Base-by-base conservation (phyloP, 2,113 vertebrate genomes). In the Aplodontia rufa region DNA sequence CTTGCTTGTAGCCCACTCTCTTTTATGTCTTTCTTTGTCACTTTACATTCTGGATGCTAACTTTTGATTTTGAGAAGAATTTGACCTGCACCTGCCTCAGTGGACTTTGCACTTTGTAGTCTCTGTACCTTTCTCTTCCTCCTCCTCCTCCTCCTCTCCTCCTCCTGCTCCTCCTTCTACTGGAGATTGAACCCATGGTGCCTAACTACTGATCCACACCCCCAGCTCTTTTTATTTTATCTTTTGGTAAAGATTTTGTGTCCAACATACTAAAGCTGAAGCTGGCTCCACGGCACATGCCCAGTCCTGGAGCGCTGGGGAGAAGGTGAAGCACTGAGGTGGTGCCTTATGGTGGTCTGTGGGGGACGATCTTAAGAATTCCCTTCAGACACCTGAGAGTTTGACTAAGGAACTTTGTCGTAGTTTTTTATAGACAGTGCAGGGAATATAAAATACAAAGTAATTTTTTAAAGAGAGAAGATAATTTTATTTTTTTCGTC, bases 71-170 rank as follows among this genome's bases (percentile, higher is more conserved):
- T 45, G 53, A 42, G 68, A 20, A 53, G 1, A 26, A 24, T 35
- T 8, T 13, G 5, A 60, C 1, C 16, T 8, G 8, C 12, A 7
- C 42, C 45, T 49, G 10, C 35, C 26, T n/a, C 5, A 3, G 4
- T 13, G 37, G 12, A 14, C 40, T 58, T 40, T 32, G 0, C 1
- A 1, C 0, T n/a, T n/a, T n/a, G n/a, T n/a, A n/a, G n/a, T n/a
- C n/a, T n/a, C n/a, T n/a, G n/a, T n/a, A n/a, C n/a, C n/a, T n/a
- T n/a, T n/a, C n/a, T n/a, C n/a, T n/a, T n/a, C n/a, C n/a, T n/a
- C n/a, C n/a, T n/a, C n/a, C n/a, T n/a, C n/a, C n/a, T n/a, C n/a
- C n/a, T n/a, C n/a, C n/a, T n/a, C n/a, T n/a, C n/a, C n/a, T n/a
- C n/a, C n/a, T n/a, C n/a, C n/a, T n/a, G n/a, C n/a, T n/a, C n/a